Evolutionary conservation across 2,888 invertebrate species (phyloP), one percentile per base, ranked within the genome.

Genomic region (Oegoconia quadripuncta): DNA sequence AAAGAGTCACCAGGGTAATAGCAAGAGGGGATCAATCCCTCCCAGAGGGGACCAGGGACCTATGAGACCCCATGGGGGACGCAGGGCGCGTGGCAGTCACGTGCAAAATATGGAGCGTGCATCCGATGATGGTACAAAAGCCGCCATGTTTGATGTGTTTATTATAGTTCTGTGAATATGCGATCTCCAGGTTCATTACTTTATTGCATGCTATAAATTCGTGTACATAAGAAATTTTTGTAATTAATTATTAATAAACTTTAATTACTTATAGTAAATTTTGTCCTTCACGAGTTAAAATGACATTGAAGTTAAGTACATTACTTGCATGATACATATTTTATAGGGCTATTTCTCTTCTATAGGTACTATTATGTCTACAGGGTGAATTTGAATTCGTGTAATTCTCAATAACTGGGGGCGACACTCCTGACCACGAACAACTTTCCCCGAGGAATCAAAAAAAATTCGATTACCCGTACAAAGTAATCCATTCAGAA

Each of bases 81-180:
- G 51, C 44, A 38, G 33, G 50, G 32, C 26, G 41, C 34, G 37
- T 27, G 74, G 12, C 58, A 36, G 64, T 44, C 70, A 59, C 73
- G 71, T 66, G 74, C 56, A 39, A 48, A 46, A 59, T 59, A 59
- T 57, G 57, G 51, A 62, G 62, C 66, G 59, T 64, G 64, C 63
- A 57, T 62, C 60, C 55, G 50, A 60, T n/a, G n/a, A n/a, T 47
- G 39, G 47, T 42, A 48, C 43, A 48, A 22, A 52, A 60, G 48
- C 54, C 41, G 46, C 60, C 53, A 47, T 52, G 52, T 48, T 52
- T 69, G 69, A 74, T 71, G 66, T 66, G 70, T 74, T 72, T 68
- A 73, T 74, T 65, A 68, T 45, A 50, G 46, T 38, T 13, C 39
- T 31, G 36, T 42, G 37, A 38, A 42, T 34, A 29, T 30, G 30